These are phyloP conservation scores for Nycticryphes semicollaris DNA, from an alignment of 2,113 vertebrate species.

Conservation along the genomic window DNA sequence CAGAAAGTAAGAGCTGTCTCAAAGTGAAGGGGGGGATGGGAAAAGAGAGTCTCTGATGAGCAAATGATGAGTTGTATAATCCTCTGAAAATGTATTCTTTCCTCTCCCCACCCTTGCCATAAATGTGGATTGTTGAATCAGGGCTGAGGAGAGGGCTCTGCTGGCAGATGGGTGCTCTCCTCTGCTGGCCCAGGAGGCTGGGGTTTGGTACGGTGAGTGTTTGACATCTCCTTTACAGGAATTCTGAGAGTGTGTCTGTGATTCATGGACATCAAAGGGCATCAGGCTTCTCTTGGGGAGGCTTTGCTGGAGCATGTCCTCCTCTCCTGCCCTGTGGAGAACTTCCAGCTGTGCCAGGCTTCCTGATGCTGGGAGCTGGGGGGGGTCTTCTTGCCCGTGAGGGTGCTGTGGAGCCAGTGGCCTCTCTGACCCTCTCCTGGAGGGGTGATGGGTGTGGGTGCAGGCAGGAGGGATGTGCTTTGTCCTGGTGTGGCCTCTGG, in stretches of 20 bases:
- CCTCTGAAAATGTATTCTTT: constrained; percentile 70
- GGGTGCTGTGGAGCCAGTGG: background rate
- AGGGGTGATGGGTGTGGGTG: background rate
- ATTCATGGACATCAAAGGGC: constrained; percentile 71
- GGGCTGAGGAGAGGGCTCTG: constrained; percentile 64
- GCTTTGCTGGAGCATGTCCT: constrained; percentile 32
- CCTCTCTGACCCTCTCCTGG: background rate
- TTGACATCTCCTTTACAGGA: constrained; percentile 73
- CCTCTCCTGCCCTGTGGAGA: constrained; percentile 5
- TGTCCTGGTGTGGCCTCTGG: background rate
- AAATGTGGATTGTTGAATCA: constrained; percentile 63
- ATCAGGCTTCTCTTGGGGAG: constrained; percentile 43
- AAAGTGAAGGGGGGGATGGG: background rate
- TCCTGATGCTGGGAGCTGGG: background rate
- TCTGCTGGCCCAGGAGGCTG: constrained; percentile 46
- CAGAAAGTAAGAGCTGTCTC: background rate
- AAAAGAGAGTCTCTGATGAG: constrained; percentile 34
- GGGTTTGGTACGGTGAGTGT: constrained; percentile 64
- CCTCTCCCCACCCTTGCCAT: constrained; percentile 64
- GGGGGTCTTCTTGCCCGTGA: background rate
- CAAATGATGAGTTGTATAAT: constrained; percentile 66
- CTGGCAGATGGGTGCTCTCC: constrained; percentile 48
- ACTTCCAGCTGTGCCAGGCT: constrained; percentile 7
- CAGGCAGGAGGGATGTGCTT: background rate
- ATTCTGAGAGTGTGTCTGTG: constrained; percentile 64